Conservation (phyloP, 2,888 invertebrate species). For the Stratiomys singularior region DNA sequence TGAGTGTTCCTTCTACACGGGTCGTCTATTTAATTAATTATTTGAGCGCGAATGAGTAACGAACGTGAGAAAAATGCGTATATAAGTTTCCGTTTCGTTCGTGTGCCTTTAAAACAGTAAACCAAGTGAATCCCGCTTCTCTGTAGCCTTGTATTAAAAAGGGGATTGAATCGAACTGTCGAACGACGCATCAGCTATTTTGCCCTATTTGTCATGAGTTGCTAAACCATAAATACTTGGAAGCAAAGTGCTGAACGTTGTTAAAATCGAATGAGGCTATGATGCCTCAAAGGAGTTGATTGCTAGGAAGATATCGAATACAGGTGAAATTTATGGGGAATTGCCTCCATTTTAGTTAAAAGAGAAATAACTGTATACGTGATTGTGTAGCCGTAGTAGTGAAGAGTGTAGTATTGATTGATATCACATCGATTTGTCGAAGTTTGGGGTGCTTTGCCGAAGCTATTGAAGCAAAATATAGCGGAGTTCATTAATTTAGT, state of each 20-base stretch:
- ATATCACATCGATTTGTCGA: neutral
- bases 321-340: conserved; percentile 2
- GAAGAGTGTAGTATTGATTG: conserved; percentile 30
- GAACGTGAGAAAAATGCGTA: too few relatives aligned
- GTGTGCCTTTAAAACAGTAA: too few relatives aligned
- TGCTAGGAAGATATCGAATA: neutral
- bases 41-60: too few relatives aligned
- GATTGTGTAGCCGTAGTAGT: conserved; percentile 22
- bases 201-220: neutral
- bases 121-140: too few relatives aligned
- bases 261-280: neutral
- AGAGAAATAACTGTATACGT: conserved; percentile 25
- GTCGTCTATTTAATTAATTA: too few relatives aligned
- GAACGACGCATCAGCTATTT: conserved; percentile 6
- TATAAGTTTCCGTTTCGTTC: too few relatives aligned
- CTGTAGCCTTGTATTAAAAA: too few relatives aligned
- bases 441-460: neutral
- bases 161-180: neutral
- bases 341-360: neutral
- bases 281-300: conserved; percentile 2
- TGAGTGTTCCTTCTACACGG: neutral
- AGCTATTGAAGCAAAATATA: too few relatives aligned
- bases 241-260: neutral
- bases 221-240: neutral
- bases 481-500: too few relatives aligned